phyloP scores from a whole-genome alignment of 2,888 invertebrate species.

The Doris montereyensis region DNA sequence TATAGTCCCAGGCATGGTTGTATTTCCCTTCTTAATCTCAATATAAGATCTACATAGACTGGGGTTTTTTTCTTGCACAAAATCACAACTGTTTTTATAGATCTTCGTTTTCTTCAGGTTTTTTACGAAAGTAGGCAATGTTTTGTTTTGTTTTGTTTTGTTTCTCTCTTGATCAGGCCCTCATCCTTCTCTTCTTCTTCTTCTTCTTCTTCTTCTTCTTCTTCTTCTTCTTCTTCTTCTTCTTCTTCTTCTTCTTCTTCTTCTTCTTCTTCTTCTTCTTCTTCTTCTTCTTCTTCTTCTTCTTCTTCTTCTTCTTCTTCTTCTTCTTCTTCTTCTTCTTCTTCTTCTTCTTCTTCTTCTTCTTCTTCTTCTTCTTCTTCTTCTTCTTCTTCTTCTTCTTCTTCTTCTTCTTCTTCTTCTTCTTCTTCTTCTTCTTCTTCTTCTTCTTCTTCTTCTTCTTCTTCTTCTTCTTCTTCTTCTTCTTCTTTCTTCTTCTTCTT shows the following conservation, averaged over 20 bases:
- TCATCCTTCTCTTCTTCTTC: background rate
- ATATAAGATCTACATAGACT: too few species aligned
- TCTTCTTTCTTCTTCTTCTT: constrained; percentile 6
- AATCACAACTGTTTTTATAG: background rate
- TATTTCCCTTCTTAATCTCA: too few species aligned
- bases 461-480: background rate
- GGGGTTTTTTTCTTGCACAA: too few species aligned
- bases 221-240: background rate
- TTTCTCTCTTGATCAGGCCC: too few species aligned
- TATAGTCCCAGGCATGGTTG: too few species aligned
- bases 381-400: background rate
- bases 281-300: background rate
- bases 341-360: background rate
- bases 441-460: constrained; percentile 11
- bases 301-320: background rate
- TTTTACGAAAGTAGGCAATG: background rate
- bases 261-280: background rate
- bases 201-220: background rate
- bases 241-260: background rate
- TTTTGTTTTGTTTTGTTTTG: background rate
- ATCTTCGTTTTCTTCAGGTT: background rate
- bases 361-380: background rate
- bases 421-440: background rate
- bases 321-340: background rate
- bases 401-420: constrained; percentile 4